These are phyloP conservation scores for Pollenia amentaria DNA, from an alignment of 2,888 invertebrate genomes.

Conservation along the genomic window DNA sequence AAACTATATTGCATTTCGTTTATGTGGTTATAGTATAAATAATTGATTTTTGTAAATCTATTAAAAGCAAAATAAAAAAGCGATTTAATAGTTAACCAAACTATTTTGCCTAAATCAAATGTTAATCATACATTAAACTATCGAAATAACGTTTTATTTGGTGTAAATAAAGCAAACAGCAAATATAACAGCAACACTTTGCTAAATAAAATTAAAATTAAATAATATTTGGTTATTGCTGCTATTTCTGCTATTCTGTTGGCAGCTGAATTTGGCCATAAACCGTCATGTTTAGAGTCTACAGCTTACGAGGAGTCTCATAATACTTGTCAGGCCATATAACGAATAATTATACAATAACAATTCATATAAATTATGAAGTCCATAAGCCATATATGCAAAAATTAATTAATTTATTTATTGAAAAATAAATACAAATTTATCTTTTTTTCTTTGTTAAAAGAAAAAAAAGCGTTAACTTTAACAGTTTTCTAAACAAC, in stretches of 20 bases:
- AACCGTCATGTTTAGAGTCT: slow-evolving; percentile 34
- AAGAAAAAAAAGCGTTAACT: slow-evolving; percentile 46
- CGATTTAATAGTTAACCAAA: slow-evolving; percentile 55
- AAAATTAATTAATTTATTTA: slow-evolving; percentile 15
- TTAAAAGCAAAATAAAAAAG: background rate
- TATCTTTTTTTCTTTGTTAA: slow-evolving; percentile 1
- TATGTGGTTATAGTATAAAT: no score
- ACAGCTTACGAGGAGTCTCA: slow-evolving; percentile 35
- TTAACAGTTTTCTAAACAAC: slow-evolving; percentile 26
- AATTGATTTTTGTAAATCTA: background rate
- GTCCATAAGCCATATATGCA: slow-evolving; percentile 59
- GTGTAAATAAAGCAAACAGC: slow-evolving; percentile 17
- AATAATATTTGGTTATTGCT: slow-evolving; percentile 22
- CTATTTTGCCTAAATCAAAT: slow-evolving; percentile 76
- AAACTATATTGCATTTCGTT: background rate
- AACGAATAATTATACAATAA: slow-evolving; percentile 34
- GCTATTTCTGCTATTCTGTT: background rate
- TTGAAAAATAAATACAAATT: slow-evolving; percentile 27
- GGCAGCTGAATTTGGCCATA: slow-evolving; percentile 45
- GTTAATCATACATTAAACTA: slow-evolving; percentile 70
- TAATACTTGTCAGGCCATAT: slow-evolving; percentile 59
- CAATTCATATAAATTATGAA: slow-evolving; percentile 61
- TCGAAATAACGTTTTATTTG: slow-evolving; percentile 56
- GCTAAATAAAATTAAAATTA: slow-evolving; percentile 21
- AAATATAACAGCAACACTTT: slow-evolving; percentile 12